These are phyloP conservation scores for Pseudochirops corinnae DNA, from an alignment of 2,797 vertebrate species.

Conservation along the genomic window DNA sequence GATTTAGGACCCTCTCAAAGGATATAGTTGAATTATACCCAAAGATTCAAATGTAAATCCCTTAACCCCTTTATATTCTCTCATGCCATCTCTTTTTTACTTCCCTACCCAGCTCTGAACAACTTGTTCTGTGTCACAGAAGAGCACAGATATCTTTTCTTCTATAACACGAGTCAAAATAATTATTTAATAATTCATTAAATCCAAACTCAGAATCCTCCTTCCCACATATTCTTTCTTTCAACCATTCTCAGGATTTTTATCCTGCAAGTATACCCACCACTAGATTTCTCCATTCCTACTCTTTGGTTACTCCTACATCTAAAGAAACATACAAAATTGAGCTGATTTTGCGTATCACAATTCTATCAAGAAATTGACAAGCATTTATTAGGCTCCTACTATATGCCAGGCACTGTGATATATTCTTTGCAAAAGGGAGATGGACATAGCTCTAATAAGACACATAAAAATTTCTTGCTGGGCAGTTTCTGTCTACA, in stretches of 20 bases:
- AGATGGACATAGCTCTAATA: background rate
- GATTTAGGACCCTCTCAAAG: background rate
- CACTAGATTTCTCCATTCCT: background rate
- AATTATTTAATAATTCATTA: background rate
- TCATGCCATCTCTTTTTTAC: background rate
- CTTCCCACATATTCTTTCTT: background rate
- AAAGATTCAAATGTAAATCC: background rate
- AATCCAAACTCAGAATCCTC: background rate
- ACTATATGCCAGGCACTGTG: background rate
- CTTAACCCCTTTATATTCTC: background rate
- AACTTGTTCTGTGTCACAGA: background rate
- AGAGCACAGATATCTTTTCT: too few species aligned
- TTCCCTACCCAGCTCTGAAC: background rate
- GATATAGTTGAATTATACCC: constrained; percentile 11
- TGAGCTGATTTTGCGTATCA: background rate
- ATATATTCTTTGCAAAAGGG: background rate
- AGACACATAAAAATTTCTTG: background rate
- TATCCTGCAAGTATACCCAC: background rate
- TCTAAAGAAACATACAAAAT: background rate
- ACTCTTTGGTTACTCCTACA: background rate
- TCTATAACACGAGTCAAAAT: background rate
- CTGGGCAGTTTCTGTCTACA: background rate
- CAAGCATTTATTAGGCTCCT: background rate
- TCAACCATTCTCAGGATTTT: background rate
- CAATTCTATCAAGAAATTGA: background rate